Percentiles rank a stretch among this genome's conserved stretches.
Evolutionary conservation across 1,140 invertebrate genomes (phyloP).

Genomic region (Drosophila varians): DNA sequence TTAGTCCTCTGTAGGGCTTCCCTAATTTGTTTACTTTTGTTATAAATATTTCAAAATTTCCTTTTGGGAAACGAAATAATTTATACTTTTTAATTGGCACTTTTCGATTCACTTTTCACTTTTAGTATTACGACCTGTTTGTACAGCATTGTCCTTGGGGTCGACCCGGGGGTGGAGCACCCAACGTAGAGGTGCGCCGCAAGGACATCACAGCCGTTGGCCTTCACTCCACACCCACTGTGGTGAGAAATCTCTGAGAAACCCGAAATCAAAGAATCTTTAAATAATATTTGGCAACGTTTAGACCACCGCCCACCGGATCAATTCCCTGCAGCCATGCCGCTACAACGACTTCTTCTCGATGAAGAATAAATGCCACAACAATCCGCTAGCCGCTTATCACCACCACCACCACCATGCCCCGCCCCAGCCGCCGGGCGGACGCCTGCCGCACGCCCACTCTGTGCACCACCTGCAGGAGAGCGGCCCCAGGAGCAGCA

Average conservation of each 20-base stretch:
- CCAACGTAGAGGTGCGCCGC: slow-evolving; percentile 83
- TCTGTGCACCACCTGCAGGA: slow-evolving; percentile 72
- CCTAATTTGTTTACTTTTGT: neutral
- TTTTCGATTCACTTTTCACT: slow-evolving; percentile 6
- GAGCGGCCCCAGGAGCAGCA: slow-evolving; percentile 67
- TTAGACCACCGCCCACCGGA: slow-evolving; percentile 68
- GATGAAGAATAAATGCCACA: slow-evolving; percentile 71
- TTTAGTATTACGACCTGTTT: slow-evolving; percentile 84
- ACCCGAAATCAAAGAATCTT: neutral
- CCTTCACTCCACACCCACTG: slow-evolving; percentile 84
- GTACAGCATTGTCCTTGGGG: slow-evolving; percentile 84
- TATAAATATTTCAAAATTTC: neutral
- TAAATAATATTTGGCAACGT: neutral
- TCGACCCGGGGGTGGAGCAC: slow-evolving; percentile 81
- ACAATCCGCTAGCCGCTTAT: slow-evolving; percentile 60
- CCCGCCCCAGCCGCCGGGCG: slow-evolving; percentile 44
- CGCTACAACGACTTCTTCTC: slow-evolving; percentile 78
- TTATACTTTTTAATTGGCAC: neutral
- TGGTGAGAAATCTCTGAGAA: slow-evolving; percentile 50
- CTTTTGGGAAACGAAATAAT: neutral
- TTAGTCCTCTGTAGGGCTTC: neutral
- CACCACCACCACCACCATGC: slow-evolving; percentile 68
- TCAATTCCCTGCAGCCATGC: slow-evolving; percentile 70
- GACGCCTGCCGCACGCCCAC: slow-evolving; percentile 58
- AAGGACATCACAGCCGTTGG: slow-evolving; percentile 84